Evolutionary conservation across 2,888 invertebrate species (phyloP), one percentile per base, ranked within the genome.

Genomic region (Listrodromus nycthemerus): DNA sequence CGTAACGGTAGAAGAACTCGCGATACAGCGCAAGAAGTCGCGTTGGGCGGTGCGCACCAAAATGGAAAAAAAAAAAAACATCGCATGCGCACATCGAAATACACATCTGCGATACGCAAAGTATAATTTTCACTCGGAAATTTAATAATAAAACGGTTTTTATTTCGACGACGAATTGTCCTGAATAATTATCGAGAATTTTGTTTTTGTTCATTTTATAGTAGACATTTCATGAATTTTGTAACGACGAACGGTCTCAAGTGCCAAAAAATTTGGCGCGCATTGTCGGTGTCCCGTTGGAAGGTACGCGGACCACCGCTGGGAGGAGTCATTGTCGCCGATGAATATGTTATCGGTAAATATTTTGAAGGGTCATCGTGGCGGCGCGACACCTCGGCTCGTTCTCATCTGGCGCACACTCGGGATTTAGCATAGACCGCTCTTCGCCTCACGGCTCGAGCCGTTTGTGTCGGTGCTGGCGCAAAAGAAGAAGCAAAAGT

Each of bases 311-410:
- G 41, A 33, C 13, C 50, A 10, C 50, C 52, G 27, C 7, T 45
- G 66, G 50, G 75, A 83, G 50, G 21, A 73, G 66, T 73, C 70
- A 80, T 76, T 67, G 61, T 73, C 67, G 61, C 19, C 70, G 79
- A 71, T 70, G 79, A 79, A 80, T 83, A 61, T 83, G 79, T 83
- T 74, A 82, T 82, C 74, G 78, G 78, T 78, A 82, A 82, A 82
- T 82, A 82, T 82, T 82, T 82, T 69, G 74, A 82, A 82, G 82
- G 55, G 52, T 45, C 70, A 27, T 10, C 10, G n/a, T 13, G 10
- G 8, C 50, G 55, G n/a, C 58, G 50, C 37, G 48, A 67, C 61
- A 48, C 63, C 55, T 61, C 58, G 41, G 48, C 61, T 24, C 16
- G 21, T 82, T 33, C 66, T 67, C 19, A 33, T 73, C n/a, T 33